phyloP scores from a whole-genome alignment of 2,797 vertebrate genomes.

The Tokudaia muenninki region DNA sequence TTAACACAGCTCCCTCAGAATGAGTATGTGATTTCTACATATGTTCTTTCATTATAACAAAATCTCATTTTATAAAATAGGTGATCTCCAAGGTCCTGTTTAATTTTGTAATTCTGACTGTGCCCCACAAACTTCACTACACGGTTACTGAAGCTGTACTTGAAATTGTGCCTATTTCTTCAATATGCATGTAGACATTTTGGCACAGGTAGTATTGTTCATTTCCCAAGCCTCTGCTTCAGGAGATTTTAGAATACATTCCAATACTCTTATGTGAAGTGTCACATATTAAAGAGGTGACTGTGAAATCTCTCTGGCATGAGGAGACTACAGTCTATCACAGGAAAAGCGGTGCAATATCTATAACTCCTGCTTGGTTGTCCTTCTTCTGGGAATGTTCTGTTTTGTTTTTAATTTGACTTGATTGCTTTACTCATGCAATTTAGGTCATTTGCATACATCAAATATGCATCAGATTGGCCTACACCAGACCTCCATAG shows the following conservation, averaged over 20 bases:
- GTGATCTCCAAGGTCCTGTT: slow-evolving; percentile 35
- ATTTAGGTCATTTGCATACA: background rate
- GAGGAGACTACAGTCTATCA: background rate
- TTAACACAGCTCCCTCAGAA: slow-evolving; percentile 16
- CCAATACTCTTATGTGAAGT: background rate
- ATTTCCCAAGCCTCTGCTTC: background rate
- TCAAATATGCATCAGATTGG: background rate
- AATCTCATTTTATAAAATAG: slow-evolving; percentile 58
- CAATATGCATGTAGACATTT: background rate
- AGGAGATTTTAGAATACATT: slow-evolving; percentile 11
- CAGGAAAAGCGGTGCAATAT: background rate
- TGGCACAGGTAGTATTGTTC: background rate
- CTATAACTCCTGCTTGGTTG: background rate
- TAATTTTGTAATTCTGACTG: slow-evolving; percentile 50
- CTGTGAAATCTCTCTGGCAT: background rate
- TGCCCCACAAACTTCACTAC: background rate
- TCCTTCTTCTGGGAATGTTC: background rate
- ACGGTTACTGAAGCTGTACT: background rate
- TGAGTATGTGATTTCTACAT: slow-evolving; percentile 47
- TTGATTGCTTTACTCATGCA: background rate
- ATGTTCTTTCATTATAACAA: slow-evolving; percentile 42
- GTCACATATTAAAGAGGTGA: background rate
- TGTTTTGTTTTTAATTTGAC: background rate
- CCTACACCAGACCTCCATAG: background rate
- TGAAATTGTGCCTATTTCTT: background rate